Conservation (phyloP, 2,113 vertebrate species). For the Colistium nudipinnis region DNA sequence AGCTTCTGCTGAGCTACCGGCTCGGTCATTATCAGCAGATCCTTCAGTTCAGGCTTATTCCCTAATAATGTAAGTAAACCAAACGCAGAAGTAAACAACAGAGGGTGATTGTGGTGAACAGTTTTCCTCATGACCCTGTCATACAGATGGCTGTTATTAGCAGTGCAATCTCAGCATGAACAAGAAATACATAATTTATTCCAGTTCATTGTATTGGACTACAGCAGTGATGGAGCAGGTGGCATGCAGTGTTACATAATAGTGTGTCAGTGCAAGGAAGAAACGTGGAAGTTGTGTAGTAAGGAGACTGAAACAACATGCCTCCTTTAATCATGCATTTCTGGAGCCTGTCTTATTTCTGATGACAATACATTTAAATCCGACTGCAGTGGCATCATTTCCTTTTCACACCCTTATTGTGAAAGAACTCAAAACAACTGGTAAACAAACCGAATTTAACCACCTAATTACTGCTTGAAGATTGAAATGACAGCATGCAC, state of each 20-base stretch:
- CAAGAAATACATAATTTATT: conserved; percentile 24
- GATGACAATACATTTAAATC: conserved; percentile 20
- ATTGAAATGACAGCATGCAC: too few species aligned
- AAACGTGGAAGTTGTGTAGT: conserved; percentile 26
- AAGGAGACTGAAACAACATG: not conserved
- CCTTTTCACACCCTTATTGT: too few species aligned
- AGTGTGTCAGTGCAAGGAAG: conserved; percentile 26
- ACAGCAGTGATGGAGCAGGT: conserved; percentile 50
- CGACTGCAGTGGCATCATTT: conserved; percentile 39
- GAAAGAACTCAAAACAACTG: conserved; percentile 28
- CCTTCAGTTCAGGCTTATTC: conserved; percentile 13
- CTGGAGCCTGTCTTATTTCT: conserved; percentile 9
- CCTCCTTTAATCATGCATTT: conserved; percentile 1
- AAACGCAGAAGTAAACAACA: conserved; percentile 2
- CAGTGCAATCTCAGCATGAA: conserved; percentile 26
- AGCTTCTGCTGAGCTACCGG: conserved; percentile 5
- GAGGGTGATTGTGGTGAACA: not conserved
- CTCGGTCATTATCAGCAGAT: conserved; percentile 25
- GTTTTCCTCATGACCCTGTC: conserved; percentile 1
- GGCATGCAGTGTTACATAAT: conserved; percentile 44
- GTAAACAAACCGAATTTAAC: conserved; percentile 21
- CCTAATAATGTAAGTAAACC: not conserved
- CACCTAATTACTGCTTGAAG: too few species aligned
- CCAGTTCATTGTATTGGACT: conserved; percentile 33
- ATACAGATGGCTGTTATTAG: conserved; percentile 50